A percentile compares a stretch with the other conserved stretches of the same genome.
phyloP scores from a whole-genome alignment of 2,797 vertebrate genomes.

The Oreortyx pictus region DNA sequence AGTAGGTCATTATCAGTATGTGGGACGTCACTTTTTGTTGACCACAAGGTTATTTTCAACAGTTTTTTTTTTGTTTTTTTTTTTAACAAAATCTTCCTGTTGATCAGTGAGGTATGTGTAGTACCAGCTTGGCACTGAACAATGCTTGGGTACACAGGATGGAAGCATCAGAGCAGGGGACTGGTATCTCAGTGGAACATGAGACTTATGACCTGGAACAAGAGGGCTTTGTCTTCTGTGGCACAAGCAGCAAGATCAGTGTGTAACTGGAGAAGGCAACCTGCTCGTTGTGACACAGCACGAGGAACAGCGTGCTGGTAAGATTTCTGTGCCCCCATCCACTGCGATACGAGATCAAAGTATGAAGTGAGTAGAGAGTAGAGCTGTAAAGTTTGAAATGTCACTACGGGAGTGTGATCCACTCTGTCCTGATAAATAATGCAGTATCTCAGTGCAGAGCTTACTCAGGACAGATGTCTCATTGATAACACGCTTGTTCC shows the following conservation, averaged over 20 bases:
- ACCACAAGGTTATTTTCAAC: background rate
- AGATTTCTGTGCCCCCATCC: background rate
- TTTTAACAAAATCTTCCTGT: background rate
- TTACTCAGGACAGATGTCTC: background rate
- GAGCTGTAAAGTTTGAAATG: background rate
- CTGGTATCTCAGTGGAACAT: background rate
- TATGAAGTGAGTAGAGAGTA: background rate
- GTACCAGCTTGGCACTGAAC: background rate
- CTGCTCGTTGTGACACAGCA: accelerated
- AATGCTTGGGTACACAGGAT: background rate
- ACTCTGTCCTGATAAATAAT: background rate
- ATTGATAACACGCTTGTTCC: background rate
- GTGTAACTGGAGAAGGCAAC: background rate
- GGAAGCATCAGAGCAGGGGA: background rate
- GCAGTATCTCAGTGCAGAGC: background rate
- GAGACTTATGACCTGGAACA: background rate
- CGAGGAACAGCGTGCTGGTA: background rate
- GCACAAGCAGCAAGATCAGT: background rate
- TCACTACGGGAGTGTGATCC: background rate
- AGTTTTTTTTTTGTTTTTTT: background rate
- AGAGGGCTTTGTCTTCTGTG: background rate
- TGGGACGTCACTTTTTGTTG: background rate
- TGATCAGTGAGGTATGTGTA: background rate
- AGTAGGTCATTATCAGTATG: background rate
- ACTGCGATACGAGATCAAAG: background rate